Base-by-base conservation (phyloP, 53 echinoderm and acorn worm genomes). In the Echinometra lucunter region DNA sequence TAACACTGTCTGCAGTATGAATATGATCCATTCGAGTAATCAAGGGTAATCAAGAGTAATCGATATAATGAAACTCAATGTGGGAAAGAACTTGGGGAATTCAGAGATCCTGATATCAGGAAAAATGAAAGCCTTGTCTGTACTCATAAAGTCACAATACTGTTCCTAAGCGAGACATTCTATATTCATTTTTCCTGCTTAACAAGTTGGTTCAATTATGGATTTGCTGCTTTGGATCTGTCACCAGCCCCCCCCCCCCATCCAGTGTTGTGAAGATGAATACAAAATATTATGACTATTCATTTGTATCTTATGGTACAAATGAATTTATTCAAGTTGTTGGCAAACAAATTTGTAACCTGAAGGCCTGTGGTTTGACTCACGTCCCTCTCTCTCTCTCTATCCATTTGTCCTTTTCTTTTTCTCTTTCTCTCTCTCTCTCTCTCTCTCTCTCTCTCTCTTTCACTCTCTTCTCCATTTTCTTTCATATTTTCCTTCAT, bases 271-370 rank as follows among this genome's bases (percentile, higher is more conserved):
- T 6, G 21, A 35, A 42, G 78, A 74, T 74, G 35, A 78, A 40
- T 38, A 40, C 18, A 4, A 40, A 78, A 5, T 40, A 5, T 40
- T 40, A 40, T 35, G 42, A 78, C 78, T 78, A 19, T 40, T 38
- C 78, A 40, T 69, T 78, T 78, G 78, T 38, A 78, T 78, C 78
- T 40, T 78, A 21, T 78, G 19, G 42, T 78, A 78, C 6, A 42
- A 78, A 74, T 74, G 74, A 37, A 74, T 40, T 78, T 23, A 78
- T 38, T 78, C 38, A 78, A 78, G 28, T 78, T 78, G 78, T 78
- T 78, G 38, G 78, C 42, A 78, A 78, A 78, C 78, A 78, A 78
- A 78, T 78, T 40, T 42, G 19, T 38, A 40, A 19, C 78, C 42
- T 42, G 21, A 17, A 42, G 78, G 78, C 78, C 13, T 78, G 78